Conservation (phyloP, 35 echinoderm and acorn worm genomes). For the Lytechinus pictus region DNA sequence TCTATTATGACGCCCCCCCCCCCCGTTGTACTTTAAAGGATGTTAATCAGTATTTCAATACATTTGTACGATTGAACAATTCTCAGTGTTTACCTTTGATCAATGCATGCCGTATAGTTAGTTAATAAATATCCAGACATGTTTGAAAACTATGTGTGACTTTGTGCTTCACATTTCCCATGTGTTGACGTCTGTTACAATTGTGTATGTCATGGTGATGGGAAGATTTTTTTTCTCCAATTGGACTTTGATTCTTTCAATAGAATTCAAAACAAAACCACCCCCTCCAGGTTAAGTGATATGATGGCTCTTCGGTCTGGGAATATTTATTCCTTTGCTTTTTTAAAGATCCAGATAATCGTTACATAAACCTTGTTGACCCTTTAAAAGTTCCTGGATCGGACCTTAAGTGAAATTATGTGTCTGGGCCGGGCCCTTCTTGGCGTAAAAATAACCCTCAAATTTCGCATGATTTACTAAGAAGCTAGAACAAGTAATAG, state of each 20-base stretch:
- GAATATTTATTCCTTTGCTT: too few species aligned
- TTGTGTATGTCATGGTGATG: background rate
- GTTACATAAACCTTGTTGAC: too few species aligned
- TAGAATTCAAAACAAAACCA: background rate
- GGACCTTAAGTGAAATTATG: too few species aligned
- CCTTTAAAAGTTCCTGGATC: too few species aligned
- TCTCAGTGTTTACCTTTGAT: background rate
- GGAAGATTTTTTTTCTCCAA: background rate
- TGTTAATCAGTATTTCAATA: too few species aligned
- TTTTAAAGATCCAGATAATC: too few species aligned
- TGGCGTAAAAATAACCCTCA: too few species aligned
- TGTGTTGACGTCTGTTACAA: background rate
- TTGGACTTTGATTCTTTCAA: background rate
- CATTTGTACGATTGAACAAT: background rate
- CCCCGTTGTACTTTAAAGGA: background rate
- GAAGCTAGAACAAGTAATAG: too few species aligned
- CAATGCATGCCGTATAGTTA: background rate
- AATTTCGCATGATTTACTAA: too few species aligned
- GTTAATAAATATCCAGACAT: background rate
- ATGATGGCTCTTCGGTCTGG: too few species aligned
- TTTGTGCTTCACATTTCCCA: background rate
- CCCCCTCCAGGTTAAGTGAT: too few species aligned
- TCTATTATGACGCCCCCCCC: background rate
- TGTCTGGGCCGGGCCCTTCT: too few species aligned
- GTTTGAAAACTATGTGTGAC: background rate